Base-by-base conservation (phyloP, 2,113 vertebrate species). In the Pollachius pollachius region DNA sequence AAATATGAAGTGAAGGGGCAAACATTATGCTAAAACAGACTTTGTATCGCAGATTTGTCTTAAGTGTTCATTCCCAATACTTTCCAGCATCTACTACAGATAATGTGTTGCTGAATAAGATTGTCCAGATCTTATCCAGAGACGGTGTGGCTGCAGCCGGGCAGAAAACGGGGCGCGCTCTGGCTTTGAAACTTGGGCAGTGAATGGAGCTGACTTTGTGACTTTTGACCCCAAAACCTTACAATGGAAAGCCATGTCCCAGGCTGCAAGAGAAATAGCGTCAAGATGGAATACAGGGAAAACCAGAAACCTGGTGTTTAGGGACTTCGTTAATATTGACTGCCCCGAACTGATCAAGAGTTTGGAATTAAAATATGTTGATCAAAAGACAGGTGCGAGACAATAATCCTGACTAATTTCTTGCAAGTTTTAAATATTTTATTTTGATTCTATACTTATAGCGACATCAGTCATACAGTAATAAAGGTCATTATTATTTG, bases 351-450 rank as follows among this genome's bases (percentile, higher is more conserved):
- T 65, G 66, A 56, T 77, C 9, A 3, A 61, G 19, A 1, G 0
- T 0, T 64, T 57, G 25, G 16, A 64, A 21, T n/a, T 77, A 25
- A 69, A 11, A n/a, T 4, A 65, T 37, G 16, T 15, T 1, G 3
- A n/a, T 9, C 70, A 65, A 17, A 15, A 56, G 0, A 77, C 66
- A 65, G 70, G 75, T 77, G n/a, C n/a, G 25, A 72, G 70, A 52
- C 17, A 61, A 19, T 7, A 4, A 7, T 19, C 2, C 7, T 16
- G 17, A 17, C 9, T 58, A 9, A 19, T 21, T 16, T 62, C 7
- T 15, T 57, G 56, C 56, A 15, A 21, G n/a, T n/a, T n/a, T n/a
- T n/a, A n/a, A n/a, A n/a, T n/a, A n/a, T n/a, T n/a, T 6, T 21
- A 21, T 62, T 25, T 11, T 23, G 18, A 8, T 23, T 18, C 23